A percentile compares a stretch with the other conserved stretches of the same genome.
Evolutionary conservation across 92 coral and sea anemone species (phyloP).

Genomic region (Metridium senile): DNA sequence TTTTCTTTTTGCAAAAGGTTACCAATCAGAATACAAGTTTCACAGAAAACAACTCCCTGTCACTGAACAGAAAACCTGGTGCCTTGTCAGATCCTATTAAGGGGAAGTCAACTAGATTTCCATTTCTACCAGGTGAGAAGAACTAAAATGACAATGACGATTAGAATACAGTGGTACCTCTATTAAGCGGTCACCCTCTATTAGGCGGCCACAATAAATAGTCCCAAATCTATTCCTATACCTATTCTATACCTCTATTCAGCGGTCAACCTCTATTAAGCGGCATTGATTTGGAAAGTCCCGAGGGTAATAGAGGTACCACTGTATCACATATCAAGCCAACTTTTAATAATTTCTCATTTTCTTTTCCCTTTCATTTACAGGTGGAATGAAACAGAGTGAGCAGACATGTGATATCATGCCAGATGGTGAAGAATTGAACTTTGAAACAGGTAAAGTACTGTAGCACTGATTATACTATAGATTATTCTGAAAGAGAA

Average conservation of each 20-base stretch:
- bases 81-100: conserved; percentile 76
- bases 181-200: no score
- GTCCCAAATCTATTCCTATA: no score
- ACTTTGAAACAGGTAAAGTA: conserved; percentile 78
- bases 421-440: conserved; percentile 53
- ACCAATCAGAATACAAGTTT: conserved; percentile 65
- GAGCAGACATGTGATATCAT: conserved; percentile 39
- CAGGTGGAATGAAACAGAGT: conserved; percentile 82
- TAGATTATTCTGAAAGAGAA: no score
- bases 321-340: no score
- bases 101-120: conserved; percentile 89
- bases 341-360: no score
- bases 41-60: conserved; percentile 88
- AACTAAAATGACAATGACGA: no score
- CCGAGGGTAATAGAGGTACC: no score
- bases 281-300: no score
- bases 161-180: no score
- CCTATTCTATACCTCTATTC: no score
- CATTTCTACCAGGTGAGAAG: conserved; percentile 98
- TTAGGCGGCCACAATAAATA: no score
- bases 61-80: conserved; percentile 86
- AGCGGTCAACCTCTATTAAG: no score
- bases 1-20: not conserved
- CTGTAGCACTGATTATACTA: not conserved
- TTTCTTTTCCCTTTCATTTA: not conserved